Evolutionary conservation across 2,888 invertebrate species (phyloP), one percentile per base, ranked within the genome.

Genomic region (Salticus scenicus): DNA sequence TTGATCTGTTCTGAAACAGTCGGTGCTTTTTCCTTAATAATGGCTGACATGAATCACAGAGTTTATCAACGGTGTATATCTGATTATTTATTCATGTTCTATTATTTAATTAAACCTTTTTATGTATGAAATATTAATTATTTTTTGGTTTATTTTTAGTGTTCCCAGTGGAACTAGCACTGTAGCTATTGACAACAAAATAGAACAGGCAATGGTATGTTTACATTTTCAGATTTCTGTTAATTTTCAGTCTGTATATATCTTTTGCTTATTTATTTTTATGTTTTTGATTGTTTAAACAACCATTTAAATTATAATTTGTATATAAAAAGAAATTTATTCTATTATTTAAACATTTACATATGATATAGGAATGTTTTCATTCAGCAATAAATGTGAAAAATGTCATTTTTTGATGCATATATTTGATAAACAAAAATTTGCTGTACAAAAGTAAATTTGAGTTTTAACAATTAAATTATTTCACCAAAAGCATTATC

Each of bases 171-270:
- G 96, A 92, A 95, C 96, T 91, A 86, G 78, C 37, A 96, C 97
- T 92, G 97, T 97, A 92, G 97, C 97, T 91, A 98, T 98, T 92
- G 98, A 98, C 93, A 97, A 97, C 93, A 98, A 98, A 94, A 98
- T 98, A 93, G 98, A 98, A 93, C 97, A 98, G 94, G 98, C 98
- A 90, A 97, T 98, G 98, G 97, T 97, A 92, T 95, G 96, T 94
- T n/a, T n/a, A 51, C 37, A 14, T 30, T 27, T 74, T 64, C 37
- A 10, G 14, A 67, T n/a, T 30, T 33, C 7, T 63, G 12, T 17
- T 47, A 8, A 12, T 37, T n/a, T n/a, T n/a, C n/a, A 10, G 14
- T 1, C 20, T 10, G 17, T 27, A 24, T 30, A 24, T 31, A 8
- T 37, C 17, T 8, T 8, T 74, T 20, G 7, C 17, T 0, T 4